These are phyloP conservation scores for Nothobranchius kuhntae DNA, from an alignment of 2,113 vertebrate species.

Conservation along the genomic window DNA sequence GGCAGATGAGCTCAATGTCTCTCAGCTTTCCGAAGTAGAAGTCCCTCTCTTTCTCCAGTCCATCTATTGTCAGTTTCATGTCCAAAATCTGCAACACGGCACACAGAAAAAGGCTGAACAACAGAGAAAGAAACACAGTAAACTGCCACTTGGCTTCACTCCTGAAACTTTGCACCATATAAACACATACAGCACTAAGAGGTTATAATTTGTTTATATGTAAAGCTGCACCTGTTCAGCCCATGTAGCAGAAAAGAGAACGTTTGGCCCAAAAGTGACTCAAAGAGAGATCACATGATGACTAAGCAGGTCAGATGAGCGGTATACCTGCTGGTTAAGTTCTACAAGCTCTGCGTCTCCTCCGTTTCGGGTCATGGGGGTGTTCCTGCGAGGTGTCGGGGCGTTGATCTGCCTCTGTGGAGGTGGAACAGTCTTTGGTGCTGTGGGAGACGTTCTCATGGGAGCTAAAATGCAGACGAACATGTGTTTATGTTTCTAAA, in stretches of 20 bases:
- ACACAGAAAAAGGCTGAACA: neutral
- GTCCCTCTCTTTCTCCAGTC: constrained; percentile 96
- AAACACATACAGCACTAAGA: too few relatives aligned
- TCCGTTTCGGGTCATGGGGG: constrained; percentile 81
- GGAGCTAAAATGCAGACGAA: constrained; percentile 76
- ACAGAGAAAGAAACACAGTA: too few relatives aligned
- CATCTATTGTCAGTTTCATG: constrained; percentile 93
- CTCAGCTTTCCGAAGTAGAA: constrained; percentile 99
- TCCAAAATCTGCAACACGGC: constrained; percentile 84
- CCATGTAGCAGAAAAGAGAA: too few relatives aligned
- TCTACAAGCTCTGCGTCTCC: constrained; percentile 84
- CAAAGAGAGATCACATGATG: too few relatives aligned
- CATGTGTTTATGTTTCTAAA: neutral
- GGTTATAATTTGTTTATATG: too few relatives aligned
- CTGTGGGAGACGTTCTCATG: constrained; percentile 91
- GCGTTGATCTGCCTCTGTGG: constrained; percentile 79
- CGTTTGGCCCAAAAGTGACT: too few relatives aligned
- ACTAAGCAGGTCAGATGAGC: neutral
- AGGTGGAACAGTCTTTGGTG: constrained; percentile 83
- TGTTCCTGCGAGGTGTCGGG: constrained; percentile 79
- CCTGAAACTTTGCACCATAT: neutral
- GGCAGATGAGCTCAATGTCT: constrained; percentile 97
- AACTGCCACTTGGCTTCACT: neutral
- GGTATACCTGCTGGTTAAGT: constrained; percentile 91
- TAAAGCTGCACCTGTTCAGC: too few relatives aligned